A percentile compares a stretch with the other conserved stretches of the same genome.
Conservation (phyloP, 2,113 vertebrate species). For the Colaptes auratus region DNA sequence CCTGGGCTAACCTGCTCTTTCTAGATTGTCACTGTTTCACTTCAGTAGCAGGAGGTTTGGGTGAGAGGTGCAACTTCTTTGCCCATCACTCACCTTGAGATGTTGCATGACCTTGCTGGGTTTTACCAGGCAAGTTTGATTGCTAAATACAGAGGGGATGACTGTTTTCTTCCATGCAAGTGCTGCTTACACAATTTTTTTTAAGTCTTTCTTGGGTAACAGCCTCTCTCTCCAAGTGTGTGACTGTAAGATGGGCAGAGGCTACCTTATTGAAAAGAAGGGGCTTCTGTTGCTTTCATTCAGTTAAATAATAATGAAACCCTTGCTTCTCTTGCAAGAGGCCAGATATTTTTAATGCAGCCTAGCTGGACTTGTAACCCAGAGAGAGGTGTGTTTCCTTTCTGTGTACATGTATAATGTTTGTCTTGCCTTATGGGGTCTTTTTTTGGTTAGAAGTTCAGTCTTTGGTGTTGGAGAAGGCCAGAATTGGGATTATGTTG, state of each 20-base stretch:
- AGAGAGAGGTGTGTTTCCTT: background rate
- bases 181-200: background rate
- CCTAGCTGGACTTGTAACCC: background rate
- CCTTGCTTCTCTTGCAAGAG: background rate
- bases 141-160: background rate
- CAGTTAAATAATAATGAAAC: background rate
- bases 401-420: background rate
- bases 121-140: background rate
- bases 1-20: background rate
- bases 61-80: background rate
- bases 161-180: fast-evolving
- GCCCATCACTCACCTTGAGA: background rate
- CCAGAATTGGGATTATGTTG: background rate
- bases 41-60: background rate
- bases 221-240: background rate
- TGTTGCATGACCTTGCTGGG: background rate
- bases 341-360: background rate
- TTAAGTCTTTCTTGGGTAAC: background rate
- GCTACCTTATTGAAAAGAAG: background rate
- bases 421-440: background rate
- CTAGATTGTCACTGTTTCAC: background rate
- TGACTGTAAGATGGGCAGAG: background rate
- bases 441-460: background rate
- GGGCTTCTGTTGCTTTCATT: background rate
- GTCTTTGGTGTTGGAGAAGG: background rate